Percentiles rank a stretch among this genome's conserved stretches.
phyloP scores from a whole-genome alignment of 2,888 invertebrate genomes.

The Pogonocherus hispidulus region DNA sequence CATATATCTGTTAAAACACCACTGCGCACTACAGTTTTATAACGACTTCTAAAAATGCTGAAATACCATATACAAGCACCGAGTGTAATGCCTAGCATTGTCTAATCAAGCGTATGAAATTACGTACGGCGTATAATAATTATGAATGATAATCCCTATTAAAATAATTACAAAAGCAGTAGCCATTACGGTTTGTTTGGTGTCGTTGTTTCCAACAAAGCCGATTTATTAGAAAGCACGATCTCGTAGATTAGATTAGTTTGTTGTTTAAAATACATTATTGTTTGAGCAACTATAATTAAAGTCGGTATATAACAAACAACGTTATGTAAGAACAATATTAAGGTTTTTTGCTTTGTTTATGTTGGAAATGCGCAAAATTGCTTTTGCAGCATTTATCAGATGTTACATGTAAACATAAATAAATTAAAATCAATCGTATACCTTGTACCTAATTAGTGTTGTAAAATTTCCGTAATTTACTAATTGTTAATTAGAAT shows the following conservation, averaged over 20 bases:
- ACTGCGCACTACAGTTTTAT: no score
- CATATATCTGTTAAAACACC: no score
- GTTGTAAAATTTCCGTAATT: no score
- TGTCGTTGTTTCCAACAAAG: conserved; percentile 2
- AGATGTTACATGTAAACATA: not conserved
- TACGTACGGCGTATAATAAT: no score
- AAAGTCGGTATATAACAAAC: not conserved
- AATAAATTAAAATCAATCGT: no score
- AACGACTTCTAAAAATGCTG: no score
- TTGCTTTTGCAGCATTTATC: not conserved
- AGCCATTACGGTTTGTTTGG: conserved; percentile 10
- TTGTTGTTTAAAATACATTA: conserved; percentile 18
- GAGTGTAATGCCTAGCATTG: no score
- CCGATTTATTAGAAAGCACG: conserved; percentile 19
- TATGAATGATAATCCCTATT: conserved; percentile 23
- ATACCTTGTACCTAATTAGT: no score
- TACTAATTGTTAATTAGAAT: no score
- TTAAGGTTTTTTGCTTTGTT: conserved; percentile 9
- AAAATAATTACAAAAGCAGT: conserved; percentile 16
- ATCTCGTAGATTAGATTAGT: conserved; percentile 4
- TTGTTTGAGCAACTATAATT: conserved; percentile 18
- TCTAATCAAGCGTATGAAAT: no score
- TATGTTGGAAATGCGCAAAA: not conserved
- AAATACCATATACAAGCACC: no score
- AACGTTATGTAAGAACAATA: not conserved